Conservation (phyloP, 2,888 invertebrate species). For the Ischnus inquisitorius region DNA sequence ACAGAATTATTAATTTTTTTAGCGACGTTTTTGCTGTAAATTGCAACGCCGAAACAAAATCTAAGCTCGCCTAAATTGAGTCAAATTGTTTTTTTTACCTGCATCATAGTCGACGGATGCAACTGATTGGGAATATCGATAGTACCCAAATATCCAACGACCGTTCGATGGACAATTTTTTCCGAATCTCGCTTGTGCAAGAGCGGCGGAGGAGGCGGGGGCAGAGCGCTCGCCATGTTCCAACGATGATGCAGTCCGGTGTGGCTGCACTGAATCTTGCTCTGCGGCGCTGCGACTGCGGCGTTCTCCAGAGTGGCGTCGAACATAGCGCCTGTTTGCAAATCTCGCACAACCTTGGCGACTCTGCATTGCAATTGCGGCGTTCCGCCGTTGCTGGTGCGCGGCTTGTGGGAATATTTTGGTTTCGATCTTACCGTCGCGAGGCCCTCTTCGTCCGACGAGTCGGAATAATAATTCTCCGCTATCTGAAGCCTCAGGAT, state of each 20-base stretch:
- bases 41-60: not conserved
- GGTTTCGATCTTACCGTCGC: conserved; percentile 88
- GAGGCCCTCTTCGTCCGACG: conserved; percentile 92
- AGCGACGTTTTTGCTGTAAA: no score
- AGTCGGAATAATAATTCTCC: conserved; percentile 94
- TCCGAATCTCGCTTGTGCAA: conserved; percentile 82
- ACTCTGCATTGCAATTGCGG: conserved; percentile 84
- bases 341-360: conserved; percentile 86
- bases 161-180: conserved; percentile 91
- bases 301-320: conserved; percentile 77
- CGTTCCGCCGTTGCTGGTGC: conserved; percentile 74
- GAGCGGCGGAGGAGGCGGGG: conserved; percentile 84
- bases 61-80: no score
- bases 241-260: conserved; percentile 82
- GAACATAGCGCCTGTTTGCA: conserved; percentile 86
- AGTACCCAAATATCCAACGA: conserved; percentile 98
- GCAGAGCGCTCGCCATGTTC: conserved; percentile 83
- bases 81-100: conserved; percentile 81
- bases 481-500: conserved; percentile 95
- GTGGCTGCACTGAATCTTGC: conserved; percentile 79
- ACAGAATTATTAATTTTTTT: no score
- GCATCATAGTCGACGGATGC: conserved; percentile 90
- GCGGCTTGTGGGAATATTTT: conserved; percentile 87
- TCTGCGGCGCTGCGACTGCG: conserved; percentile 71
- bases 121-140: conserved; percentile 97